Evolutionary conservation across 2,113 vertebrate species (phyloP).

Genomic region (Leptosomus discolor): DNA sequence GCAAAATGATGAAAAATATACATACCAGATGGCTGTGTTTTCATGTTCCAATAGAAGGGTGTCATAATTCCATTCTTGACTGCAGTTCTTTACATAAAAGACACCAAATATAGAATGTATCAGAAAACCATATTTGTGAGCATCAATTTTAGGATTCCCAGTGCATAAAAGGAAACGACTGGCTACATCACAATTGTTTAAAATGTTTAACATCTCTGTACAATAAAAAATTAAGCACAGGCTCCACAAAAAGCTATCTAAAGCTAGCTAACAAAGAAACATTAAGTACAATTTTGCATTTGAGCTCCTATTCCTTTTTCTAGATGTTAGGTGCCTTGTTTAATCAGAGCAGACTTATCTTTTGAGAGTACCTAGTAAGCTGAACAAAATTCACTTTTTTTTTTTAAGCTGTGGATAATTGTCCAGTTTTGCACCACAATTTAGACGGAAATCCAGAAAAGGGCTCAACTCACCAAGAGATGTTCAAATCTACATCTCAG

Average conservation of each 20-base stretch:
- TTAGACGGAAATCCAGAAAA: neutral
- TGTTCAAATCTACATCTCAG: neutral
- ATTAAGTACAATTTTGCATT: neutral
- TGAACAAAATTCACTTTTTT: neutral
- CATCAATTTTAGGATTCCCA: neutral
- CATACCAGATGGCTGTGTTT: constrained; percentile 18
- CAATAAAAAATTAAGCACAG: neutral
- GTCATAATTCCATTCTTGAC: neutral
- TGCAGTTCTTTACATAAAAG: constrained; percentile 26
- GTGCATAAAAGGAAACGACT: neutral
- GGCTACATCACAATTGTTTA: neutral
- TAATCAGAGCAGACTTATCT: neutral
- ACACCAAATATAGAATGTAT: neutral
- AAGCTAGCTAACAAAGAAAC: neutral
- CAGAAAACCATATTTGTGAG: neutral
- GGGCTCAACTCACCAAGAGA: neutral
- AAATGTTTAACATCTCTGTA: neutral
- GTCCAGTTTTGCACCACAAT: neutral
- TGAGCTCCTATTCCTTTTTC: neutral
- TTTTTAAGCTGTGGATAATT: neutral
- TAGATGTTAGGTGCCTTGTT: neutral
- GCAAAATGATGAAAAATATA: neutral
- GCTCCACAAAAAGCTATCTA: neutral
- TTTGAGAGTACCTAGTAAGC: neutral
- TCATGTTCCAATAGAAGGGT: neutral